A percentile compares a stretch with the other conserved stretches of the same genome.
Evolutionary conservation across 2,888 invertebrate genomes (phyloP).

Genomic region (Trissonchulus sp.): DNA sequence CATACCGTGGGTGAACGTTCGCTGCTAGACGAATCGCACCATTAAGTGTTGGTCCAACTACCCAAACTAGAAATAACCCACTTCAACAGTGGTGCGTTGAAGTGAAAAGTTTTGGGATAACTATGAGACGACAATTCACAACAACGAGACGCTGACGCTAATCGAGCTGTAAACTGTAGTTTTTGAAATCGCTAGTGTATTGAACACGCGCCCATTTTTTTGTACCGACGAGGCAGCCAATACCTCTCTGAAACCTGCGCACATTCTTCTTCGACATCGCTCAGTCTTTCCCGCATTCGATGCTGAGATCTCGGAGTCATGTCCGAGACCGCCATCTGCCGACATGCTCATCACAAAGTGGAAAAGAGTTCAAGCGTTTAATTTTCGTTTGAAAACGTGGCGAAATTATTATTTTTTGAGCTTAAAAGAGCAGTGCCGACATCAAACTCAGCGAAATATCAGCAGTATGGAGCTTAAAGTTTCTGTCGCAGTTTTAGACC

Average conservation of each 20-base stretch:
- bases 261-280: constrained; percentile 9
- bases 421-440: constrained; percentile 30
- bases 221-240: not conserved
- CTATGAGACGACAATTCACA: too few relatives aligned
- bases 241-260: constrained; percentile 7
- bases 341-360: not conserved
- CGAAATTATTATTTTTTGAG: constrained; percentile 20
- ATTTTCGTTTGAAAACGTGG: constrained; percentile 19
- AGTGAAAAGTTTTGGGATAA: too few relatives aligned
- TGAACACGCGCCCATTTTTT: not conserved
- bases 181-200: not conserved
- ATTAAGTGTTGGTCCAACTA: too few relatives aligned
- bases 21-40: too few relatives aligned
- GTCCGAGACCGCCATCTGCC: not conserved
- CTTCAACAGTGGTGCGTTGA: too few relatives aligned
- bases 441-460: not conserved
- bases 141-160: not conserved
- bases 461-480: not conserved
- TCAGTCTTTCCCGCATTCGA: not conserved
- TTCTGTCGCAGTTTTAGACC: not conserved
- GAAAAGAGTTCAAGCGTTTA: constrained; percentile 6
- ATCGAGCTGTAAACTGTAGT: too few relatives aligned
- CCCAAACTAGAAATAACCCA: too few relatives aligned
- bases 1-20: too few relatives aligned
- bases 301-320: not conserved